Base-by-base conservation (phyloP, 2,888 invertebrate species). In the Cactoblastis cactorum region DNA sequence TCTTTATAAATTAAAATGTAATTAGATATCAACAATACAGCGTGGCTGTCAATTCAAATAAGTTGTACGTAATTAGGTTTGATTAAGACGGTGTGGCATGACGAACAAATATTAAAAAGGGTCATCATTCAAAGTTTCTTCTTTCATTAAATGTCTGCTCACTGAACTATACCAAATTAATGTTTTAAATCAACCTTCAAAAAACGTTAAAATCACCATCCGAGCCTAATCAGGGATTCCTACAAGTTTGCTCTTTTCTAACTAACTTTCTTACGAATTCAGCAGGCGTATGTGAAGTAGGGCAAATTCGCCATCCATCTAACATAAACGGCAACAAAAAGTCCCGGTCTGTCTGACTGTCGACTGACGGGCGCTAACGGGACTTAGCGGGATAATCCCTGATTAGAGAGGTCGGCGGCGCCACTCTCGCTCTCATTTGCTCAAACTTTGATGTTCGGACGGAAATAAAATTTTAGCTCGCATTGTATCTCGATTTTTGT, bases 381-480 rank as follows among this genome's bases (percentile, higher is more conserved):
- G 69, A 65, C 68, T 69, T 71, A 74, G 67, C 69, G 65, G 70
- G 75, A 75, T 79, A 74, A 79, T 75, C 77, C 72, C 63, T 67
- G 78, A 78, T 78, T 79, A 78, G 69, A 61, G 63, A 65, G 74
- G 70, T 63, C 65, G 66, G 65, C 65, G 66, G 65, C 68, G 63
- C 62, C 63, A 62, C 63, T 62, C 66, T 62, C 62, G 61, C 56
- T 63, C 62, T 61, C 61, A 64, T 63, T 63, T 61, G 55, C 60
- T 61, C 61, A 57, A 67, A 65, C 60, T 58, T 58, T 56, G 59
- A 50, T 46, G 43, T 39, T 41, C 43, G 53, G 22, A 28, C 17
- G 32, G 49, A 49, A 41, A 41, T 49, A 41, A 43, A 43, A 49
- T 41, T 41, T 47, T 41, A 41, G 33, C 22, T n/a, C 5, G n/a